These are phyloP conservation scores for Stenoptilia bipunctidactyla DNA, from an alignment of 2,888 invertebrate genomes.

Conservation along the genomic window DNA sequence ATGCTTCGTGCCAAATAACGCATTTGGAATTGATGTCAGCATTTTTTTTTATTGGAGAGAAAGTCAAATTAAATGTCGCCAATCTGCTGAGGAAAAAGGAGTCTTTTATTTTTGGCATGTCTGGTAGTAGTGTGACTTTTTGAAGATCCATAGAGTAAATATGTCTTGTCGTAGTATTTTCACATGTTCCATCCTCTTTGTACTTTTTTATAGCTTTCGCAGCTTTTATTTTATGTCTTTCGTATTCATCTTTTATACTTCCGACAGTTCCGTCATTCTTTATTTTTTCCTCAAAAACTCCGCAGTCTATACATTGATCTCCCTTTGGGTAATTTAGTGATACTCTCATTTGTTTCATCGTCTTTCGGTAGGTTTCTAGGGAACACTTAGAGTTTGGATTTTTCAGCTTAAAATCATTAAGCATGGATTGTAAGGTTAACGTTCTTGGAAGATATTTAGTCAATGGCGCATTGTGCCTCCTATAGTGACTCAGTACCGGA, in stretches of 20 bases:
- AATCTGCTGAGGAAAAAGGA: slow-evolving; percentile 2
- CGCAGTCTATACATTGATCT: not conserved
- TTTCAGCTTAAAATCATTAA: too few relatives aligned
- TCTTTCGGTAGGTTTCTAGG: too few relatives aligned
- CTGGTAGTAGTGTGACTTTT: slow-evolving; percentile 1
- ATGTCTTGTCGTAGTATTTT: not conserved
- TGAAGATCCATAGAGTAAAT: slow-evolving; percentile 3
- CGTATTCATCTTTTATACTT: not conserved
- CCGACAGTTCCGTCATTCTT: not conserved
- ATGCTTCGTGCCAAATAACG: slow-evolving; percentile 4
- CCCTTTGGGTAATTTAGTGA: slow-evolving; percentile 1
- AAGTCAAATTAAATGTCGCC: not conserved
- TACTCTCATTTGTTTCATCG: not conserved
- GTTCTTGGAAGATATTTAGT: not conserved
- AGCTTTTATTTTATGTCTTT: slow-evolving; percentile 1
- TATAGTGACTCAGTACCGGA: not conserved
- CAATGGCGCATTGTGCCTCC: not conserved
- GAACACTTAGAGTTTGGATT: too few relatives aligned
- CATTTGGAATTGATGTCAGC: slow-evolving; percentile 2
- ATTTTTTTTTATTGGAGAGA: not conserved
- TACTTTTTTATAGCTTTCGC: slow-evolving; percentile 1
- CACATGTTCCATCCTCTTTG: not conserved
- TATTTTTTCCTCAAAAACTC: not conserved
- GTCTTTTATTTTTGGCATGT: slow-evolving; percentile 1
- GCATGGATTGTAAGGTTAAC: slow-evolving; percentile 1